These are phyloP conservation scores for Esox niger DNA, from an alignment of 2,113 vertebrate genomes.

Conservation along the genomic window DNA sequence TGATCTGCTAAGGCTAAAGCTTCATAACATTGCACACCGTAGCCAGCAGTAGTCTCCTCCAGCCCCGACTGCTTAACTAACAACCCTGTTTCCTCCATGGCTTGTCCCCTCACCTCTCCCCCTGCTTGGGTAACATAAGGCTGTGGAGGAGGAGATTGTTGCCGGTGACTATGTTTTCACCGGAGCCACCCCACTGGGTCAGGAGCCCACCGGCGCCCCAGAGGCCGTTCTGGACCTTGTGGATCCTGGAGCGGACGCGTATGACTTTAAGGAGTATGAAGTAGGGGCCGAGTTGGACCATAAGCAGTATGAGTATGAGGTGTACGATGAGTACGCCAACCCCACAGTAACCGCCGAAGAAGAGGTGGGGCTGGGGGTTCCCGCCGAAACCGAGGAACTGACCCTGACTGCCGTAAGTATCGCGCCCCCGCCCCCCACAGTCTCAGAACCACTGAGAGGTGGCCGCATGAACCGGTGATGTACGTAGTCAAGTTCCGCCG, in stretches of 20 bases:
- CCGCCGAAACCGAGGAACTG: conserved; percentile 89
- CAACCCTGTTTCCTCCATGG: conserved; percentile 76
- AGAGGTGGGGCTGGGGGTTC: conserved; percentile 89
- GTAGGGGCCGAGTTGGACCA: conserved; percentile 68
- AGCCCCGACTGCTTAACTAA: conserved; percentile 86
- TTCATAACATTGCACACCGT: conserved; percentile 47
- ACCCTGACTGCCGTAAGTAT: conserved; percentile 91
- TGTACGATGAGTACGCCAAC: conserved; percentile 89
- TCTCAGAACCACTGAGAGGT: neutral
- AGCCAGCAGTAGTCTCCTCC: conserved; percentile 41
- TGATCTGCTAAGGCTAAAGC: conserved; percentile 37
- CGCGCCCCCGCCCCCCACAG: conserved; percentile 10
- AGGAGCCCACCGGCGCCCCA: conserved; percentile 76
- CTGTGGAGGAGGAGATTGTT: conserved; percentile 84
- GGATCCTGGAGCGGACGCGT: conserved; percentile 72
- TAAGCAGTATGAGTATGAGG: conserved; percentile 71
- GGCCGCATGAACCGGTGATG: conserved; percentile 44
- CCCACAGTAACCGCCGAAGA: conserved; percentile 77
- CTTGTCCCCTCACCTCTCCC: conserved; percentile 55
- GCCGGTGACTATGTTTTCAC: conserved; percentile 83
- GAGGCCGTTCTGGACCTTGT: conserved; percentile 56
- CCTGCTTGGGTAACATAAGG: conserved; percentile 79
- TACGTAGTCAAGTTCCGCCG: neutral
- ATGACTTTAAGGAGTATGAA: conserved; percentile 83
- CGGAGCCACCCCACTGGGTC: conserved; percentile 78